phyloP scores from a whole-genome alignment of 2,888 invertebrate genomes.

The Plebejus melissa region DNA sequence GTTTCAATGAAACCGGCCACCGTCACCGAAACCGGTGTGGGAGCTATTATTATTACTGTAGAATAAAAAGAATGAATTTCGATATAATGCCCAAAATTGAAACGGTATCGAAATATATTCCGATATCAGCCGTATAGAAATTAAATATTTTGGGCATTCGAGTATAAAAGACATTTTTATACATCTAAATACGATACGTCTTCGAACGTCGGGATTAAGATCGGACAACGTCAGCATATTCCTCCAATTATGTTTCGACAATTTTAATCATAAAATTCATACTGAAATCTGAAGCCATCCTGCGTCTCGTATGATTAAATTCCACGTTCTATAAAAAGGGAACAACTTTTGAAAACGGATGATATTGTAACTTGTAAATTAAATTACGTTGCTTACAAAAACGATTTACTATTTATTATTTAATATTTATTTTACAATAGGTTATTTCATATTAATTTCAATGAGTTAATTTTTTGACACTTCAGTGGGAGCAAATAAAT shows the following conservation, averaged over 20 bases:
- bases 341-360: neutral
- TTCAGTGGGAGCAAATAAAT: too few relatives aligned
- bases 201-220: neutral
- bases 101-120: neutral
- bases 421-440: too few relatives aligned
- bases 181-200: neutral
- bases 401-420: too few relatives aligned
- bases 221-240: conserved; percentile 17
- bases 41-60: too few relatives aligned
- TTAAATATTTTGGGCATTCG: conserved; percentile 3
- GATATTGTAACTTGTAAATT: neutral
- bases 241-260: conserved; percentile 1
- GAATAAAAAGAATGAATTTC: neutral
- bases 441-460: too few relatives aligned
- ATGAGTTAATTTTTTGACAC: too few relatives aligned
- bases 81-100: neutral
- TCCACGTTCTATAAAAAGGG: neutral
- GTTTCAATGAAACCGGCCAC: too few relatives aligned
- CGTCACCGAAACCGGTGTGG: too few relatives aligned
- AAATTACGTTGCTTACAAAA: neutral
- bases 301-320: neutral
- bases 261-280: conserved; percentile 20
- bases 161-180: neutral
- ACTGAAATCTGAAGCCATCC: conserved; percentile 1
- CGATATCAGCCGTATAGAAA: neutral